Conservation (phyloP, 2,888 invertebrate genomes). For the Nemapogon koenigi region DNA sequence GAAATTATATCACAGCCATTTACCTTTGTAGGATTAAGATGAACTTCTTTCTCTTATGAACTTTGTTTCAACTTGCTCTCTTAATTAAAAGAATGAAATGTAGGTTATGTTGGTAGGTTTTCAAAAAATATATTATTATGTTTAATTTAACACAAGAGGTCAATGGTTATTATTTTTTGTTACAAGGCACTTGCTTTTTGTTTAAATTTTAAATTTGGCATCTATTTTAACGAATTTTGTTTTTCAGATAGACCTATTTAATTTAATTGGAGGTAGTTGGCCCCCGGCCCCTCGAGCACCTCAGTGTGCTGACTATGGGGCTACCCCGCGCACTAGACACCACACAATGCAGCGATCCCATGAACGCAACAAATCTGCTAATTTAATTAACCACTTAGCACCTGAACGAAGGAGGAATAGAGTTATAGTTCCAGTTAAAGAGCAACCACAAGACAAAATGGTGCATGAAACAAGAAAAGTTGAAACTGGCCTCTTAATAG, state of each 20-base stretch:
- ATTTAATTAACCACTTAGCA: slow-evolving; percentile 63
- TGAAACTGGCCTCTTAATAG: slow-evolving; percentile 52
- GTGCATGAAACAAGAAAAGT: slow-evolving; percentile 53
- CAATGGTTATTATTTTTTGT: too few species aligned
- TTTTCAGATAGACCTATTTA: slow-evolving; percentile 46
- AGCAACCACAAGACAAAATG: slow-evolving; percentile 33
- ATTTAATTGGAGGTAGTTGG: slow-evolving; percentile 56
- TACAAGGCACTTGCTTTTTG: too few species aligned
- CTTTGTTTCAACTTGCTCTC: too few species aligned
- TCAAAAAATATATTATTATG: too few species aligned
- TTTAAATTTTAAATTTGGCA: too few species aligned
- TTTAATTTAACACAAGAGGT: too few species aligned
- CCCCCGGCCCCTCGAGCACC: slow-evolving; percentile 48
- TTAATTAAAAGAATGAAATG: too few species aligned
- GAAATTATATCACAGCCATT: too few species aligned
- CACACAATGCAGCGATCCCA: slow-evolving; percentile 47
- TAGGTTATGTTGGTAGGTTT: too few species aligned
- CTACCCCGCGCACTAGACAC: slow-evolving; percentile 27
- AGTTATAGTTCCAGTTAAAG: slow-evolving; percentile 13
- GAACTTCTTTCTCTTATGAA: too few species aligned
- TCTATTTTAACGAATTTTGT: too few species aligned
- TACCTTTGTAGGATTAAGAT: too few species aligned
- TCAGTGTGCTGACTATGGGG: slow-evolving; percentile 39
- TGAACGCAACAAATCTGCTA: slow-evolving; percentile 66
- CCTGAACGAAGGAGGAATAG: slow-evolving; percentile 39